Percentiles rank a stretch among this genome's conserved stretches.
phyloP scores from a whole-genome alignment of 2,888 invertebrate species.

The Drosophila mulleri region DNA sequence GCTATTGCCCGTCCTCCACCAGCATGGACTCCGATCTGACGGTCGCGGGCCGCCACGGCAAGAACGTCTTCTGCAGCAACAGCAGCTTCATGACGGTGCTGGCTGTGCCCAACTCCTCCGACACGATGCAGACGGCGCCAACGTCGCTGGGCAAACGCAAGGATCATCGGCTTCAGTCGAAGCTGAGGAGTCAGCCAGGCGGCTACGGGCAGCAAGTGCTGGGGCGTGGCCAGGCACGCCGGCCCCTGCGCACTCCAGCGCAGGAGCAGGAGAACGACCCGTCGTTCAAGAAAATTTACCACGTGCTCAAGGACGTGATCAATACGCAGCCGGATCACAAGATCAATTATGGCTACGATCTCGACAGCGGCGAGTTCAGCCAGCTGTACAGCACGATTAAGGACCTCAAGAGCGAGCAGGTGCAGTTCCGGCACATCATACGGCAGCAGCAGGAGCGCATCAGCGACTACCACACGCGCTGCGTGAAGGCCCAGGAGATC shows the following conservation, averaged over 20 bases:
- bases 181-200: constrained; percentile 27
- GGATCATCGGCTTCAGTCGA: constrained; percentile 16
- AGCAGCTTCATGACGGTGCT: constrained; percentile 70
- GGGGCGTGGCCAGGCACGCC: constrained; percentile 27
- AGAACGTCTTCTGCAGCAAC: constrained; percentile 62
- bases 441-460: constrained; percentile 81
- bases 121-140: constrained; percentile 21
- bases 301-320: constrained; percentile 70
- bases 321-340: constrained; percentile 60
- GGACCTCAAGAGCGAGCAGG: constrained; percentile 79
- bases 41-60: constrained; percentile 57
- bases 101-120: constrained; percentile 38
- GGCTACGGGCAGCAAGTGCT: constrained; percentile 29
- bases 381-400: constrained; percentile 71
- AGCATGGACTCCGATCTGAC: constrained; percentile 65
- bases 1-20: constrained; percentile 42
- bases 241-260: neutral
- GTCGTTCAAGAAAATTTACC: constrained; percentile 65
- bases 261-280: constrained; percentile 37
- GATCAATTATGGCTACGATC: constrained; percentile 30
- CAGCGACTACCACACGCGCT: constrained; percentile 81
- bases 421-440: constrained; percentile 81
- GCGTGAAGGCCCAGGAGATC: constrained; percentile 82
- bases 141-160: neutral
- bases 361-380: constrained; percentile 40